Conservation (phyloP, 2,888 invertebrate genomes). For the Dioctria linearis region DNA sequence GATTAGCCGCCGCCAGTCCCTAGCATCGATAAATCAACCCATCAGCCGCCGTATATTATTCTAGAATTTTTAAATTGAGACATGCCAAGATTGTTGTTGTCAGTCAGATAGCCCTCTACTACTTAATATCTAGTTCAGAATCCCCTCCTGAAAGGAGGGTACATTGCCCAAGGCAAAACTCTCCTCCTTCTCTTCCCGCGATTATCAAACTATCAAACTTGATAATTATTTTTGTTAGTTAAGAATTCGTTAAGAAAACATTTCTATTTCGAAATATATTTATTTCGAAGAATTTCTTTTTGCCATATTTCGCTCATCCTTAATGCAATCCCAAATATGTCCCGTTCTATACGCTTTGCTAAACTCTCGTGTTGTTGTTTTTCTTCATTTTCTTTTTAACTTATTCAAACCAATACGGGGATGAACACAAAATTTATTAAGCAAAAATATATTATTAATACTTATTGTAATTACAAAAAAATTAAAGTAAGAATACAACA, state of each 20-base stretch:
- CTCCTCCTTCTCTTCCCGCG: conserved; percentile 13
- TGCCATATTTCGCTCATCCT: conserved; percentile 38
- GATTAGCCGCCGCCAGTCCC: conserved; percentile 76
- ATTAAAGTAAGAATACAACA: conserved; percentile 51
- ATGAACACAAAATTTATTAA: conserved; percentile 50
- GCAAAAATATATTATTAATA: conserved; percentile 50
- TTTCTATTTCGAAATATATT: conserved; percentile 39
- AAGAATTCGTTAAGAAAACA: conserved; percentile 41
- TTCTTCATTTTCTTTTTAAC: conserved; percentile 27
- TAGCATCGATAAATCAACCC: conserved; percentile 38
- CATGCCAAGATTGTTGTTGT: conserved; percentile 50
- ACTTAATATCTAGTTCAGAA: conserved; percentile 47
- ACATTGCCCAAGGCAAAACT: not conserved
- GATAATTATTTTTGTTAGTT: conserved; percentile 15
- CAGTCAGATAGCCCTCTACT: conserved; percentile 38
- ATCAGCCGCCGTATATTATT: conserved; percentile 48
- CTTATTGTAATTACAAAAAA: conserved; percentile 46
- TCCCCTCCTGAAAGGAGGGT: conserved; percentile 23
- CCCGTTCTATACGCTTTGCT: conserved; percentile 9
- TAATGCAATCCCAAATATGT: not conserved
- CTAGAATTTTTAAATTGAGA: conserved; percentile 51
- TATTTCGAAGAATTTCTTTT: conserved; percentile 21
- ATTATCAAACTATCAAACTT: conserved; percentile 12
- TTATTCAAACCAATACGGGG: conserved; percentile 31
- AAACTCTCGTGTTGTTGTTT: conserved; percentile 31